phyloP scores from a whole-genome alignment of 2,888 invertebrate genomes.

The Physocephala rufipes region DNA sequence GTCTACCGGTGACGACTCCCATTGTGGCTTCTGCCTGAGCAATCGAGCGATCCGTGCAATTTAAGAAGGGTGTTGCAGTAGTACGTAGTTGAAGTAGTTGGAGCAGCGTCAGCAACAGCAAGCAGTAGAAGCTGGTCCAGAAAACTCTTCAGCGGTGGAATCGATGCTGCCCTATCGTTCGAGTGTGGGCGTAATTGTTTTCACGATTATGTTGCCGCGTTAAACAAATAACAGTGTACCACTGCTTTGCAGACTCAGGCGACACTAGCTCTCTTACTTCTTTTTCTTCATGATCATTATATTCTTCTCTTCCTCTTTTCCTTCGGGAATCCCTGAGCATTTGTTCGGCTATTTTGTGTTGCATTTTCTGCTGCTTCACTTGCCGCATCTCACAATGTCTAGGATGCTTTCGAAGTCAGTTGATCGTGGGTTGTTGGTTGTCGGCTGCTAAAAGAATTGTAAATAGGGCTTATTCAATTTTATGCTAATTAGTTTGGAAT shows the following conservation, averaged over 20 bases:
- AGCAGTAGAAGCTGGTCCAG: neutral
- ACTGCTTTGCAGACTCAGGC: constrained; percentile 13
- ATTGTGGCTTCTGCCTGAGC: constrained; percentile 61
- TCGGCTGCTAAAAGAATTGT: constrained; percentile 47
- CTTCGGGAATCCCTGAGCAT: constrained; percentile 27
- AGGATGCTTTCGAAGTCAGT: too few species aligned
- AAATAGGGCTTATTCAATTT: constrained; percentile 61
- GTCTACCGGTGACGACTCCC: constrained; percentile 57
- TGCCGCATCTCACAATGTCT: constrained; percentile 16
- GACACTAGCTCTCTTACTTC: constrained; percentile 36
- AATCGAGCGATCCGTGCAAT: constrained; percentile 47
- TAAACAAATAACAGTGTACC: constrained; percentile 50
- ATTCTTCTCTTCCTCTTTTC: neutral
- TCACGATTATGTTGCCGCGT: constrained; percentile 61
- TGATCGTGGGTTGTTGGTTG: constrained; percentile 31
- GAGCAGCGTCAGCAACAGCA: constrained; percentile 25
- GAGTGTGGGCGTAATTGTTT: constrained; percentile 66
- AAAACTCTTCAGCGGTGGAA: neutral
- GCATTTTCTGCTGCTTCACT: neutral
- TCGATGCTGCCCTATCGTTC: constrained; percentile 36
- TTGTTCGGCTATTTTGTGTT: neutral
- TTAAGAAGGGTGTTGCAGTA: too few species aligned
- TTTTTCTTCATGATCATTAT: constrained; percentile 18
- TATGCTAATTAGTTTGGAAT: constrained; percentile 63
- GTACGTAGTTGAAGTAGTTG: too few species aligned